Base-by-base conservation (phyloP, 2,113 vertebrate genomes). In the Gallinago jamesoni region DNA sequence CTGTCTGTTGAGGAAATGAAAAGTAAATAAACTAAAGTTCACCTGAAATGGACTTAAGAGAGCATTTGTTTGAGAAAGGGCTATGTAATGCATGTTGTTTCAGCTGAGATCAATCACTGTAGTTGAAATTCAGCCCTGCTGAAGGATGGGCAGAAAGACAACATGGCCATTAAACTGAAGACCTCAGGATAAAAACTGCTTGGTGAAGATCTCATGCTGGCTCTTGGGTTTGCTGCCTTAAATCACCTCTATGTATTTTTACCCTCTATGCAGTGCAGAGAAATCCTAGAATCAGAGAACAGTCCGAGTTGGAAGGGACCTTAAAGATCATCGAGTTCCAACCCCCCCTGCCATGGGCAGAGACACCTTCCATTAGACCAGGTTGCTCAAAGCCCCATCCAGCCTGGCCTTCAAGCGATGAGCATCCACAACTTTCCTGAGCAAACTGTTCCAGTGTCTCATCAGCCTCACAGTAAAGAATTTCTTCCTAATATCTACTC, bases 11-110 rank as follows among this genome's bases (percentile, higher is more conserved):
- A 75, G 72, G 64, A 93, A 96, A 91, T 74, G 30, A 86, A 88
- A 87, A 86, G 85, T 24, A 96, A 88, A 94, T 52, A 89, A 88
- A 93, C 70, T 50, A 19, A 88, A 93, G 60, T 92, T 90, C 88
- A 90, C 64, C 90, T 84, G 85, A 86, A 91, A 94, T 21, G 35
- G 90, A 88, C 68, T 81, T 78, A 28, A 47, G 55, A 41, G 50
- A 95, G 43, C 18, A 87, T 70, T 45, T 85, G 25, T 62, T 90
- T 80, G 73, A 59, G 86, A 94, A 83, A 43, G 6, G 14, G 41
- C 55, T 77, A 22, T 1, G 9, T 10, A 70, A 20, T 55, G 84
- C 2, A 19, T 68, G 48, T 52, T 93, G 70, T 60, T 94, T 68
- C 70, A 94, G 77, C 27, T 66, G 70, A 94, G 75, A 60, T 78